Evolutionary conservation across 2,113 vertebrate species (phyloP).

Genomic region (Narcine bancroftii): DNA sequence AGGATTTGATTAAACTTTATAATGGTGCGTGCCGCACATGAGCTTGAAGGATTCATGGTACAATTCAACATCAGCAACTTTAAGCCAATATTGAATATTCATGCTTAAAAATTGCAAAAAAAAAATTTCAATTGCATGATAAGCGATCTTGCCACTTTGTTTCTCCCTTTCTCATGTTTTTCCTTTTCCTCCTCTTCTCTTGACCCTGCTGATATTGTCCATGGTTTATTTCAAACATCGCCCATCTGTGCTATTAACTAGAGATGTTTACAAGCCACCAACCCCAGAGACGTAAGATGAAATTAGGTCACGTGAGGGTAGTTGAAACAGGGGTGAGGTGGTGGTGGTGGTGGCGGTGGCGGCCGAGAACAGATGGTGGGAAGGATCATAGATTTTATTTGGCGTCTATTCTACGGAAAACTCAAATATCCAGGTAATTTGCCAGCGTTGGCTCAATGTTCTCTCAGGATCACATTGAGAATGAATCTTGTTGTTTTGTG

Average conservation of each 20-base stretch:
- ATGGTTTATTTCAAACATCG: background rate
- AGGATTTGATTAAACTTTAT: background rate
- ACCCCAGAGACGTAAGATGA: background rate
- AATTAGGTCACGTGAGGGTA: background rate
- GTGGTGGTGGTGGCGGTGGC: background rate
- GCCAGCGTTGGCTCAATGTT: background rate
- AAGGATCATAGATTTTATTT: background rate
- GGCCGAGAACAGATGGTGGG: background rate
- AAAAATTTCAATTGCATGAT: background rate
- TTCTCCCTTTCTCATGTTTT: background rate
- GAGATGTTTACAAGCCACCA: background rate
- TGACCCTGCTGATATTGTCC: background rate
- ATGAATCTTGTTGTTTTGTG: background rate
- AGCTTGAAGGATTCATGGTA: background rate
- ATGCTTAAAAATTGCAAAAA: background rate
- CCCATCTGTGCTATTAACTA: background rate
- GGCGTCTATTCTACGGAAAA: background rate
- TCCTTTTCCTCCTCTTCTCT: background rate
- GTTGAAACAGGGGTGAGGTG: background rate
- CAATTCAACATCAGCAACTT: background rate
- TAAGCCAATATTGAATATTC: background rate
- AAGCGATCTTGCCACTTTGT: background rate
- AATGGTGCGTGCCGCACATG: background rate
- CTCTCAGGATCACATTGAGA: background rate
- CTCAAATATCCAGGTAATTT: background rate